These are phyloP conservation scores for Elaphurus davidianus DNA, from an alignment of 2,113 vertebrate species.

Conservation along the genomic window DNA sequence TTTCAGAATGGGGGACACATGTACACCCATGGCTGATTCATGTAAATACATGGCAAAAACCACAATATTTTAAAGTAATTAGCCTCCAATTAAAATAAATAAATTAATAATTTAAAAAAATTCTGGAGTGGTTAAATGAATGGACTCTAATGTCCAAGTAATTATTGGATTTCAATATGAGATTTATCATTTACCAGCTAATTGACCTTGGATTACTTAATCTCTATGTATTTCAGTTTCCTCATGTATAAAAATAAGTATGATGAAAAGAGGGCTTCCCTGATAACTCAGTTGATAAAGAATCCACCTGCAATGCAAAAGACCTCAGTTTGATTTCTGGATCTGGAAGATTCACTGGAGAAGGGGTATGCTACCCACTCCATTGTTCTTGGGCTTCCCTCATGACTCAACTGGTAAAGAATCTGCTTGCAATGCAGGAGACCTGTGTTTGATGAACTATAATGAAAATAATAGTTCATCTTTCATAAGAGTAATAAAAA, in stretches of 20 bases:
- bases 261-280: neutral
- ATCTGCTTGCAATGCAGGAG: neutral
- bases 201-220: neutral
- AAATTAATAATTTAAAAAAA: neutral
- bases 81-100: neutral
- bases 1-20: accelerated
- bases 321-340: neutral
- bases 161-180: neutral
- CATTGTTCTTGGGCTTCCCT: neutral
- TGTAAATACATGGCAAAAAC: neutral
- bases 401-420: neutral
- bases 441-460: neutral
- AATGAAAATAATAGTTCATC: neutral
- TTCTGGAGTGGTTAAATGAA: neutral
- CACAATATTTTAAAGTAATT: neutral
- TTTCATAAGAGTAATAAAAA: neutral
- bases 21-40: neutral
- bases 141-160: neutral
- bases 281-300: neutral
- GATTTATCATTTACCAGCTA: neutral
- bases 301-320: neutral
- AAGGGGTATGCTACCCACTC: neutral
- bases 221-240: neutral
- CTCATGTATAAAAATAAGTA: neutral
- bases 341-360: neutral